Conservation (phyloP, 2,113 vertebrate species). For the Catharus minimus region DNA sequence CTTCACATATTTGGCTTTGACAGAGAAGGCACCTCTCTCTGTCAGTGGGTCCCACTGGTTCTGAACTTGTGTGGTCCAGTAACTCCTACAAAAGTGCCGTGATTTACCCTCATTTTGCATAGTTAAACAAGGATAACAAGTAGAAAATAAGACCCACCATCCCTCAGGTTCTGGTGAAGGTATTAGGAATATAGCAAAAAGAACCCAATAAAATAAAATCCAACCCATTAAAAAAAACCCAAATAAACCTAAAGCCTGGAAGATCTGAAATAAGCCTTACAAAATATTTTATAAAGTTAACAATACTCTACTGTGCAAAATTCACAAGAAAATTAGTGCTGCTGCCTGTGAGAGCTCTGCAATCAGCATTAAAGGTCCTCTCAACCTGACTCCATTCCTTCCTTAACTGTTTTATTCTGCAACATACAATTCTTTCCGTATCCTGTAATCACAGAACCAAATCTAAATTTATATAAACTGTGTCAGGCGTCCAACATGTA, state of each 20-base stretch:
- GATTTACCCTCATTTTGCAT: conserved; percentile 35
- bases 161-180: background rate
- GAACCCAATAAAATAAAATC: background rate
- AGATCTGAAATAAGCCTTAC: conserved; percentile 6
- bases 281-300: conserved; percentile 21
- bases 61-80: background rate
- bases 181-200: background rate
- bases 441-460: background rate
- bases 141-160: background rate
- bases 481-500: background rate
- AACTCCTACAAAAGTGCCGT: background rate
- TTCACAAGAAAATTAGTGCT: conserved; percentile 39
- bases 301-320: conserved; percentile 35
- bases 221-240: background rate
- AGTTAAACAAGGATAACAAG: conserved; percentile 33
- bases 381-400: background rate
- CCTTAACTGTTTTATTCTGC: background rate
- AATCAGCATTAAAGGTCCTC: background rate
- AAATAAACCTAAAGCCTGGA: background rate
- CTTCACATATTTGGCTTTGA: background rate
- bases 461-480: background rate
- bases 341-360: background rate
- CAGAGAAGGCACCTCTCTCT: conserved; percentile 28
- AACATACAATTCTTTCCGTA: background rate
- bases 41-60: background rate